Evolutionary conservation across 2,888 invertebrate genomes (phyloP).

Genomic region (Tipula lateralis): DNA sequence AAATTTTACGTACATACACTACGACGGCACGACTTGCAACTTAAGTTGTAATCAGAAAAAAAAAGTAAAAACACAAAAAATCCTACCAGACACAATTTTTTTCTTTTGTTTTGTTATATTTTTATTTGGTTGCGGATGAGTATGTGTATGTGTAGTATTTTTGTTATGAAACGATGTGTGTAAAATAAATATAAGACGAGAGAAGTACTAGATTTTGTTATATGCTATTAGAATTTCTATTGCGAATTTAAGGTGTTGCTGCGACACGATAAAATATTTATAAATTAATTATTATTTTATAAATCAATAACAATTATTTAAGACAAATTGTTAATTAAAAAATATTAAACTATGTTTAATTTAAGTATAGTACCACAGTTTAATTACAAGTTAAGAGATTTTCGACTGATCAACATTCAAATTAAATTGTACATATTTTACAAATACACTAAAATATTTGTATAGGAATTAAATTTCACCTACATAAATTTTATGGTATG

Average conservation of each 20-base stretch:
- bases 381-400: not conserved
- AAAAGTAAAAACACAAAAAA: not conserved
- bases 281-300: not conserved
- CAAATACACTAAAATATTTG: not conserved
- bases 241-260: not conserved
- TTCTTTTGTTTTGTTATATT: constrained; percentile 14
- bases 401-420: not conserved
- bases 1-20: constrained; percentile 26
- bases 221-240: not conserved
- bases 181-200: not conserved
- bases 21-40: constrained; percentile 29
- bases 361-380: not conserved
- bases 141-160: not conserved
- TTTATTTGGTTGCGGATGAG: not conserved
- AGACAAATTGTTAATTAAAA: not conserved
- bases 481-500: not conserved
- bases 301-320: not conserved
- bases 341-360: not conserved
- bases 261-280: not conserved
- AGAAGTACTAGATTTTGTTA: not conserved
- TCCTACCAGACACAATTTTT: constrained; percentile 27
- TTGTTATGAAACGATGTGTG: not conserved
- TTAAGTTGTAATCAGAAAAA: constrained; percentile 26
- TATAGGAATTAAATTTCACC: constrained; percentile 24
- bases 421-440: not conserved